phyloP scores from a whole-genome alignment of 2,888 invertebrate genomes.

The Criorhina ranunculi region DNA sequence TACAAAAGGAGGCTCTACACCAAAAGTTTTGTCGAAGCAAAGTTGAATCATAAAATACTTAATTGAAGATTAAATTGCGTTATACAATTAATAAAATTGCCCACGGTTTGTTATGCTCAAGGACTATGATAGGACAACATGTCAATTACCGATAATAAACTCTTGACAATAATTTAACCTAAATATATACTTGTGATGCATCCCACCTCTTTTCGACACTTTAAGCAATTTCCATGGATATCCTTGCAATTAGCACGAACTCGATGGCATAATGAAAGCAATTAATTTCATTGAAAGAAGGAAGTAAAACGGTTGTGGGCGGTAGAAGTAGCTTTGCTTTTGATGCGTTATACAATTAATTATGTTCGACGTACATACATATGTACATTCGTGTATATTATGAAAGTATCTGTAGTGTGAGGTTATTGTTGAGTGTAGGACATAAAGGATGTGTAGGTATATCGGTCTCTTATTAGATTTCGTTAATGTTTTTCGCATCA shows the following conservation, averaged over 20 bases:
- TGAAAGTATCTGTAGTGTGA: too few species aligned
- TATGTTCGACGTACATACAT: neutral
- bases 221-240: slow-evolving; percentile 43
- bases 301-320: neutral
- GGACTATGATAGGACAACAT: neutral
- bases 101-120: neutral
- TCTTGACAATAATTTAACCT: slow-evolving; percentile 9
- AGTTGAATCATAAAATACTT: too few species aligned
- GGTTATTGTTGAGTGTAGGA: too few species aligned
- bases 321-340: neutral
- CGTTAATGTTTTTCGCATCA: too few species aligned
- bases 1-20: too few species aligned
- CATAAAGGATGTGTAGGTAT: too few species aligned
- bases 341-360: neutral
- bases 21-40: too few species aligned
- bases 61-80: too few species aligned
- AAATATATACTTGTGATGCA: neutral
- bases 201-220: neutral
- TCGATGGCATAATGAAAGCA: slow-evolving; percentile 1
- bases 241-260: slow-evolving; percentile 29
- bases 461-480: too few species aligned
- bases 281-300: slow-evolving; percentile 15
- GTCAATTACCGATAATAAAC: neutral
- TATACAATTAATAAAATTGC: neutral
- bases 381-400: too few species aligned